Conservation (phyloP, 2,888 invertebrate genomes). For the Lithophane leautieri region DNA sequence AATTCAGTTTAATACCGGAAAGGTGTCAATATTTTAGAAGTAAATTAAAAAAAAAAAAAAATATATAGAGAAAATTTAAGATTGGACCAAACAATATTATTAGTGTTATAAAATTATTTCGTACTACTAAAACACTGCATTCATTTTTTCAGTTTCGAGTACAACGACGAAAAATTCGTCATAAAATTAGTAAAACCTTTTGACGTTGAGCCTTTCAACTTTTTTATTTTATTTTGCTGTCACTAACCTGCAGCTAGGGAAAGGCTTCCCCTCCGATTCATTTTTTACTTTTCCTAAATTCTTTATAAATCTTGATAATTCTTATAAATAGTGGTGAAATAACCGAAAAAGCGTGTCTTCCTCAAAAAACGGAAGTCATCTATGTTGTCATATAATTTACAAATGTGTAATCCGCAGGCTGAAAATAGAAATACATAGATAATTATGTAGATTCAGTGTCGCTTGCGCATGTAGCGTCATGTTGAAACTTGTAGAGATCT, state of each 20-base stretch:
- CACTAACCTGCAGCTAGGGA: no score
- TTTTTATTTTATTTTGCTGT: no score
- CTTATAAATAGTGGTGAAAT: conserved; percentile 1
- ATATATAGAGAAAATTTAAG: neutral
- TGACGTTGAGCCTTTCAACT: no score
- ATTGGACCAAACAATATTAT: neutral
- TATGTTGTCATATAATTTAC: conserved; percentile 5
- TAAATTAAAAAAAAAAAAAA: no score
- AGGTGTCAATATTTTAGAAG: no score
- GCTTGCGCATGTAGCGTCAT: neutral
- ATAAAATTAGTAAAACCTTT: no score
- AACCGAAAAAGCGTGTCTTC: neutral
- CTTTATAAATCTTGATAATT: no score
- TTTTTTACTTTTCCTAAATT: neutral
- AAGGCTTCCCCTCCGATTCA: neutral
- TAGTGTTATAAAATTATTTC: no score
- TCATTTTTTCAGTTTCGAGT: neutral
- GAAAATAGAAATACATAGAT: conserved; percentile 18
- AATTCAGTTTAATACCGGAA: no score
- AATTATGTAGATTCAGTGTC: conserved; percentile 12
- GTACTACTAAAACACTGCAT: no score
- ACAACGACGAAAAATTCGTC: neutral
- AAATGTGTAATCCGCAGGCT: neutral
- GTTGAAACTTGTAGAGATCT: conserved; percentile 33
- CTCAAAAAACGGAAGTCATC: conserved; percentile 35